Base-by-base conservation (phyloP, 2,113 vertebrate species). In the Stigmatopora argus region DNA sequence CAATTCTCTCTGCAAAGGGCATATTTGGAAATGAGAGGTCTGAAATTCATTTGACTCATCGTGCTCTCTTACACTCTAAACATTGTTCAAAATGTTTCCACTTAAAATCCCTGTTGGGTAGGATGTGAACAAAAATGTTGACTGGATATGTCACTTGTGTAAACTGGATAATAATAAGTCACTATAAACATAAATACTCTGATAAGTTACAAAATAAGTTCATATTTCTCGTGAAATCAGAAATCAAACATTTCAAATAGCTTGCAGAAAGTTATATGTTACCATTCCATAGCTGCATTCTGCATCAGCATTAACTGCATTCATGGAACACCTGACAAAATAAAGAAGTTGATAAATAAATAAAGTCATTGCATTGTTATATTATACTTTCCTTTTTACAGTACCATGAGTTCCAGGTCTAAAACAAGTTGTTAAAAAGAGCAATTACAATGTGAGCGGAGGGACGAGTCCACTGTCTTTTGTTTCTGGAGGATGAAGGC, bases 391-490 rank as follows among this genome's bases (percentile, higher is more conserved):
- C 71, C 26, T 64, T 77, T 85, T 89, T 83, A 89, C 87, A 90
- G 89, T 90, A 89, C 88, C 78, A 67, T 77, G 81, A 89, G 77
- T 78, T 81, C 47, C 82, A 83, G 81, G 84, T 88, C 83, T 87
- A 85, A 78, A 86, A 70, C 82, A 70, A 77, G 68, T 73, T 70
- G 73, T 41, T 78, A 85, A 81, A 72, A 84, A 89, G 77, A 89
- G 77, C 76, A 79, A 67, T 84, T 80, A 83, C 82, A 83, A 71
- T 70, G 67, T 80, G 72, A 77, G 70, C 65, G 60, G 45, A 55
- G 61, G 68, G 53, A 53, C 19, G 41, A 71, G 70, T 73, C 72
- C 77, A 73, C 69, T 65, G 77, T 84, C 79, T 87, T 80, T 66
- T 85, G 82, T 65, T 44, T 75, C 85, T 76, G 80, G 58, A 81